Conservation (phyloP, 2,113 vertebrate species). For the Hydrolagus affinis region DNA sequence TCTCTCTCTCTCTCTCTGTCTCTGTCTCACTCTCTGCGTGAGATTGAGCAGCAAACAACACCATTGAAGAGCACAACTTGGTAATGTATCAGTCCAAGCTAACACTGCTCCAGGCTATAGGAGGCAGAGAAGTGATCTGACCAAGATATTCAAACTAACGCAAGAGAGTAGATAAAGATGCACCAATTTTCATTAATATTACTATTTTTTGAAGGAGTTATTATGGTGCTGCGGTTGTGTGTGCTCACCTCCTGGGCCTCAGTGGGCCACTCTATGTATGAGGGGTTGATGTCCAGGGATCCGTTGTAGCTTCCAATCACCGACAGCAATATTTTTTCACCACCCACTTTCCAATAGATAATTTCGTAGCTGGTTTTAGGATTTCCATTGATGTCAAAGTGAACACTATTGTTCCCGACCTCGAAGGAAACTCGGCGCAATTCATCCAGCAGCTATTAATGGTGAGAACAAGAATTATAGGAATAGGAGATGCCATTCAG, state of each 20-base stretch:
- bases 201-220: no score
- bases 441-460: conserved; percentile 54
- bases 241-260: conserved; percentile 40
- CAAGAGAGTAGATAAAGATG: not conserved
- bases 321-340: conserved; percentile 11
- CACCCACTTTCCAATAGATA: conserved; percentile 61
- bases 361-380: conserved; percentile 58
- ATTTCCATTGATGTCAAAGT: conserved; percentile 59
- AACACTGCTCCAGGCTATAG: no score
- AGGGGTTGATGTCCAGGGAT: conserved; percentile 44
- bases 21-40: no score
- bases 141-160: no score
- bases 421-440: conserved; percentile 54
- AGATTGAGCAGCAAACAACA: no score
- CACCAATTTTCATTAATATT: not conserved
- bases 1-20: no score
- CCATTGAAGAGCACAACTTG: no score
- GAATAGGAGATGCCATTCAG: no score
- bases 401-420: conserved; percentile 42
- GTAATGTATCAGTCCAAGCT: no score
- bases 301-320: conserved; percentile 53
- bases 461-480: fast-evolving
- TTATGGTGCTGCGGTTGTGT: not conserved
- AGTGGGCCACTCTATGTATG: conserved; percentile 64
- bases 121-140: no score